phyloP scores from a whole-genome alignment of 2,113 vertebrate genomes.

The Baryphthengus martii region DNA sequence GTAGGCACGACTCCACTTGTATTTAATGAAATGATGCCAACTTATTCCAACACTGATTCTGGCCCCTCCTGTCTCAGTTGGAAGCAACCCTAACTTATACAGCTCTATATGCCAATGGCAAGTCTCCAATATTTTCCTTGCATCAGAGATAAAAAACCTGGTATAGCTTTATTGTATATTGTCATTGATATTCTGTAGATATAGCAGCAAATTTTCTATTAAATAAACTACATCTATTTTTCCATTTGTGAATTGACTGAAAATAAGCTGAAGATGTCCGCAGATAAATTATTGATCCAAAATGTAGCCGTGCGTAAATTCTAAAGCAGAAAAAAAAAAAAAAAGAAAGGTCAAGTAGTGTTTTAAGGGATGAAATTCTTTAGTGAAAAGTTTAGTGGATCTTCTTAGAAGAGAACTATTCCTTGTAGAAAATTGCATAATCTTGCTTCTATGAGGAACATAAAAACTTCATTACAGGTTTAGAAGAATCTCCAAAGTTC shows the following conservation, averaged over 20 bases:
- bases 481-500: not conserved
- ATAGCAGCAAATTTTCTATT: not conserved
- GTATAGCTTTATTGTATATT: not conserved
- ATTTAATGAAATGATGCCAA: not conserved
- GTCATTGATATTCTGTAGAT: not conserved
- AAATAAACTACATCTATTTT: not conserved
- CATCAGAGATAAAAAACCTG: not conserved
- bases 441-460: not conserved
- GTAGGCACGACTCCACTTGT: not conserved
- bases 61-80: not conserved
- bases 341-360: not conserved
- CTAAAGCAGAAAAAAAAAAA: not conserved
- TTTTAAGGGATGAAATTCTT: not conserved
- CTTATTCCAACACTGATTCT: not conserved
- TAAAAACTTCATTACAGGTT: not conserved
- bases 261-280: not conserved
- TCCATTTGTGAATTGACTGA: not conserved
- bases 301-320: rapidly evolving
- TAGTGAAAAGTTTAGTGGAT: not conserved
- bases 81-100: not conserved
- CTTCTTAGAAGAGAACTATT: not conserved
- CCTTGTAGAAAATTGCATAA: not conserved
- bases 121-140: not conserved
- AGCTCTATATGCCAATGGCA: not conserved
- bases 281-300: not conserved